phyloP scores from a whole-genome alignment of 2,888 invertebrate genomes.

The Nasonia oneida region DNA sequence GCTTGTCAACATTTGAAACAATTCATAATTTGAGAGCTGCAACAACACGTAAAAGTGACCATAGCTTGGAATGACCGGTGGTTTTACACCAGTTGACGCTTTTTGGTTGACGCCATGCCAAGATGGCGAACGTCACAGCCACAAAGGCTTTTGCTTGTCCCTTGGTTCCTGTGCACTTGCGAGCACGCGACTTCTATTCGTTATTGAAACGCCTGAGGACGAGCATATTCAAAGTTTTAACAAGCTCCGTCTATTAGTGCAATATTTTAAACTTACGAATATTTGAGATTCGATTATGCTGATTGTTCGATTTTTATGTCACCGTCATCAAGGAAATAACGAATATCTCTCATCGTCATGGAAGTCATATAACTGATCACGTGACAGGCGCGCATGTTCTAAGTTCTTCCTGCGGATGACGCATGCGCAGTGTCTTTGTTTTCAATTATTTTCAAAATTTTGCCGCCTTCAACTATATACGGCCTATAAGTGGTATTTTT shows the following conservation, averaged over 20 bases:
- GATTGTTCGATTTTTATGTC: conserved; percentile 56
- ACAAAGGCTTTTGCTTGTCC: conserved; percentile 35
- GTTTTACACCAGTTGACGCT: conserved; percentile 62
- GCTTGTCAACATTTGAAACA: conserved; percentile 52
- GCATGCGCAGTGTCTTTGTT: conserved; percentile 47
- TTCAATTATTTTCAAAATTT: conserved; percentile 28
- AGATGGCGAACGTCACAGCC: conserved; percentile 61
- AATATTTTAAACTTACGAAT: neutral
- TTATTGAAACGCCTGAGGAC: neutral
- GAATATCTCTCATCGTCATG: conserved; percentile 58
- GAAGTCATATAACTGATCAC: conserved; percentile 63
- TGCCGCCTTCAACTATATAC: neutral
- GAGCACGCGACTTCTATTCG: neutral
- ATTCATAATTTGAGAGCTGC: conserved; percentile 51
- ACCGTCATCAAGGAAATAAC: conserved; percentile 59
- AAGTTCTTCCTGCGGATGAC: conserved; percentile 46
- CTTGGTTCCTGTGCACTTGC: conserved; percentile 12
- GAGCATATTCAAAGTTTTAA: neutral
- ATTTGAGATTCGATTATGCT: neutral
- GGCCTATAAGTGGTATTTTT: neutral
- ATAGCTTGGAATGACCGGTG: conserved; percentile 60
- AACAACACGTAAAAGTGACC: conserved; percentile 59
- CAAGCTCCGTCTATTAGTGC: neutral
- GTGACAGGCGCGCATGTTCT: conserved; percentile 54
- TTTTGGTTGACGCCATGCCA: conserved; percentile 57